Conservation (phyloP, 2,888 invertebrate species). For the Cryptophagus acutangulus region DNA sequence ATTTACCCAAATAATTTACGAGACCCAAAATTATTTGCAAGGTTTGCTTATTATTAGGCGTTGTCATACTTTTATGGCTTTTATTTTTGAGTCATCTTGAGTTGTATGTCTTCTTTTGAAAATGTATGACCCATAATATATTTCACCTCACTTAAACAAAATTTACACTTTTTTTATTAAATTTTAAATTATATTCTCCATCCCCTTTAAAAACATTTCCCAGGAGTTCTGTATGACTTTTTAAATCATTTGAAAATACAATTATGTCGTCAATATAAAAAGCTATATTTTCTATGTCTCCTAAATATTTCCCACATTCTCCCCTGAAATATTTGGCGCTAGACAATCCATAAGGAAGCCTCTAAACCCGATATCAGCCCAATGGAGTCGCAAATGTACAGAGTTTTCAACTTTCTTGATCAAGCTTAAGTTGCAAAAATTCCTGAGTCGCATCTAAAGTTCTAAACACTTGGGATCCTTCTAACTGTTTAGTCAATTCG, state of each 20-base stretch:
- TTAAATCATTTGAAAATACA: slow-evolving; percentile 11
- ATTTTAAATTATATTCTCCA: slow-evolving; percentile 20
- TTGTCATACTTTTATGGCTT: slow-evolving; percentile 12
- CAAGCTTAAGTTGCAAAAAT: slow-evolving; percentile 14
- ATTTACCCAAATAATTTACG: slow-evolving; percentile 27
- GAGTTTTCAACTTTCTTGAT: slow-evolving; percentile 9
- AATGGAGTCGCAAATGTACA: slow-evolving; percentile 12
- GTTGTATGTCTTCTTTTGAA: slow-evolving; percentile 20
- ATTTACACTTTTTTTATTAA: slow-evolving; percentile 29
- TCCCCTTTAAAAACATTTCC: slow-evolving; percentile 9
- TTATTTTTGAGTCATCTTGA: slow-evolving; percentile 13
- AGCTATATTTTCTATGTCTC: slow-evolving; percentile 12
- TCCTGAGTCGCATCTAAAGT: slow-evolving; percentile 28
- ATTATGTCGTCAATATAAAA: slow-evolving; percentile 21
- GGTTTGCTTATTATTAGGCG: slow-evolving; percentile 14
- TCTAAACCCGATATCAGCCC: slow-evolving; percentile 9
- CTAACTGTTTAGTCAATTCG: slow-evolving; percentile 8
- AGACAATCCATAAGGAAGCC: slow-evolving; percentile 31
- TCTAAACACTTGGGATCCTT: slow-evolving; percentile 24
- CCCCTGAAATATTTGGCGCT: slow-evolving; percentile 16
- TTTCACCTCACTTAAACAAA: slow-evolving; percentile 23
- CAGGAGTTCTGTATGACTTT: slow-evolving; percentile 15
- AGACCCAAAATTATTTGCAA: slow-evolving; percentile 23
- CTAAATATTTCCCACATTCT: slow-evolving; percentile 19
- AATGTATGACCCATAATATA: slow-evolving; percentile 32